Conservation (phyloP, 2,797 vertebrate species). For the Lophotriccus pileatus region DNA sequence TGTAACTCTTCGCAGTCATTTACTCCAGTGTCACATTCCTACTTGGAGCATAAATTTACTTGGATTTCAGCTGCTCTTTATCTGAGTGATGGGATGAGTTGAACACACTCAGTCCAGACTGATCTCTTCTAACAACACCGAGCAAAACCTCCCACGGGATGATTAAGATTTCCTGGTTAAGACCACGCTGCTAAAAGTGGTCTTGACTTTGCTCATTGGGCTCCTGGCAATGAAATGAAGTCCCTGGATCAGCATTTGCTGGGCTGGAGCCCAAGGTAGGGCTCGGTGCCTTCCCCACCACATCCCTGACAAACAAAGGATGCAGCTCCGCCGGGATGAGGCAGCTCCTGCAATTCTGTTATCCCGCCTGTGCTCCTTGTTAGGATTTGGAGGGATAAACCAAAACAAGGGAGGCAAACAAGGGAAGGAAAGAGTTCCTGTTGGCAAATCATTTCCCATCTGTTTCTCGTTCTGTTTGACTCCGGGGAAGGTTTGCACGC, state of each 20-base stretch:
- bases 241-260: background rate
- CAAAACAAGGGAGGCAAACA: constrained; percentile 29
- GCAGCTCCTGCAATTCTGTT: background rate
- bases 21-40: background rate
- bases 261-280: background rate
- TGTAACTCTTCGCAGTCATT: constrained; percentile 3
- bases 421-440: constrained; percentile 43
- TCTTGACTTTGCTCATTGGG: background rate
- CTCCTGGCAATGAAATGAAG: background rate
- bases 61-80: constrained; percentile 12
- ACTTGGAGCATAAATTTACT: background rate
- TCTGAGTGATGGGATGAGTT: background rate
- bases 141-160: background rate
- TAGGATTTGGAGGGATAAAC: constrained; percentile 56
- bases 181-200: background rate
- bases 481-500: background rate
- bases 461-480: constrained; percentile 55
- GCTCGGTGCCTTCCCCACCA: background rate
- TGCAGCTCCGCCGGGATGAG: background rate
- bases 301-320: background rate
- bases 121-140: background rate
- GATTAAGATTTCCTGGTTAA: background rate
- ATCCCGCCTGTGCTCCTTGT: constrained; percentile 8
- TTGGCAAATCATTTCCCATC: constrained; percentile 59
- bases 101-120: background rate